A percentile compares a stretch with the other conserved stretches of the same genome.
These are phyloP conservation scores for Rallus limicola DNA, from an alignment of 2,113 vertebrate species.

Conservation along the genomic window DNA sequence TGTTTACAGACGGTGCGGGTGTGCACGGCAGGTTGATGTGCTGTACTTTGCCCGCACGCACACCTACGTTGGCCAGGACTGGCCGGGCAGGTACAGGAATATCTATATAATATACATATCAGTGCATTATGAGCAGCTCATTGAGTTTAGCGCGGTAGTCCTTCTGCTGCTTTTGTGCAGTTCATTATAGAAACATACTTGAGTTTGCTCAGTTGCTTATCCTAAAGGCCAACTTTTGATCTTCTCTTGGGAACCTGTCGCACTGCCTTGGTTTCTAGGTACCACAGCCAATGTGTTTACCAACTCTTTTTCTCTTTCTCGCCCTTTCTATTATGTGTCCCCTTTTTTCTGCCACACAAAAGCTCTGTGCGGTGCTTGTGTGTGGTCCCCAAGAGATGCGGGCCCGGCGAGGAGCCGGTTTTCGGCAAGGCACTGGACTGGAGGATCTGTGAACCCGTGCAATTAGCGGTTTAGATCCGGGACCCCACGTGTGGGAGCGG, in stretches of 20 bases:
- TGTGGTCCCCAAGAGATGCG: conserved; percentile 79
- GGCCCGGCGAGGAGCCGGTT: conserved; percentile 59
- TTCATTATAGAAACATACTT: conserved; percentile 54
- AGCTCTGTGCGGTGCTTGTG: conserved; percentile 66
- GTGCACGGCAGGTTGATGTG: neutral
- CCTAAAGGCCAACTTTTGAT: conserved; percentile 71
- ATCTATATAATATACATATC: conserved; percentile 53
- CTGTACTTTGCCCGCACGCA: neutral
- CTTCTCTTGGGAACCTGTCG: conserved; percentile 72
- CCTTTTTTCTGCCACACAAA: conserved; percentile 66
- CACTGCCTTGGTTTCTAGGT: conserved; percentile 62
- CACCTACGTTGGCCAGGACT: neutral
- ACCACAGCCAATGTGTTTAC: conserved; percentile 70
- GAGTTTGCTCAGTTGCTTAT: conserved; percentile 59
- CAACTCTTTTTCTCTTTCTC: conserved; percentile 68
- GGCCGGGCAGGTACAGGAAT: neutral
- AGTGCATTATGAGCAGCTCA: conserved; percentile 28
- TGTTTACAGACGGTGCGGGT: neutral
- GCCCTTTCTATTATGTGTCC: conserved; percentile 46
- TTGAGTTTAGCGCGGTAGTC: neutral
- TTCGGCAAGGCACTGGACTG: conserved; percentile 31
- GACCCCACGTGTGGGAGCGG: conserved; percentile 74
- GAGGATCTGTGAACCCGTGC: conserved; percentile 71
- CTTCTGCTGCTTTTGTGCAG: conserved; percentile 28
- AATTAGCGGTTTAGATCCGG: conserved; percentile 73